phyloP scores from a whole-genome alignment of 2,113 vertebrate species.

The Okapia johnstoni region DNA sequence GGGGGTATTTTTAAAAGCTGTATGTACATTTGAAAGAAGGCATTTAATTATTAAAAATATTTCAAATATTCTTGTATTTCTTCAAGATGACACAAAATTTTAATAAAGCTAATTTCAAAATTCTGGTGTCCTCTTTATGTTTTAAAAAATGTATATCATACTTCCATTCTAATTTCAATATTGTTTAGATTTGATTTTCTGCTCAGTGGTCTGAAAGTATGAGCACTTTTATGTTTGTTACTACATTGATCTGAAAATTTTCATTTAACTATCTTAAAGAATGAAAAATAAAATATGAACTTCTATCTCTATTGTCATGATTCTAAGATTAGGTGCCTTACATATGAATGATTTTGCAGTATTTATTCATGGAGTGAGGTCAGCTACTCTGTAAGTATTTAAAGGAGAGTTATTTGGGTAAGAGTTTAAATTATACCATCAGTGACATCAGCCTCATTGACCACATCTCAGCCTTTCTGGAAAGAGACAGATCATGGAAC shows the following conservation, averaged over 20 bases:
- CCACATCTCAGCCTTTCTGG: neutral
- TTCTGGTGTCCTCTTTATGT: neutral
- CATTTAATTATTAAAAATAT: constrained; percentile 11
- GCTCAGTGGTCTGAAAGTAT: neutral
- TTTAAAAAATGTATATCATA: neutral
- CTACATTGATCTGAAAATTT: neutral
- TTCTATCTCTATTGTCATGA: neutral
- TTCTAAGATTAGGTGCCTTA: neutral
- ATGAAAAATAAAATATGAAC: neutral
- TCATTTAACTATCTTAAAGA: neutral
- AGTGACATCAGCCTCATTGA: neutral
- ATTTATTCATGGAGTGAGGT: neutral
- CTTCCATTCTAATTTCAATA: neutral
- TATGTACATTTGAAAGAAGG: constrained; percentile 6
- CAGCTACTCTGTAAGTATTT: neutral
- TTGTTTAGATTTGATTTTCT: constrained; percentile 6
- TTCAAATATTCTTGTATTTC: neutral
- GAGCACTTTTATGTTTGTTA: neutral
- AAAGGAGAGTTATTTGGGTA: neutral
- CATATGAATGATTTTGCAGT: neutral
- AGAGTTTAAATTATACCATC: neutral
- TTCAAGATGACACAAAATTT: neutral
- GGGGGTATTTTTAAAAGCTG: constrained; percentile 4
- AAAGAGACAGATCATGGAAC: neutral
- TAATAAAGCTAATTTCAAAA: constrained; percentile 7